Evolutionary conservation across 2,888 invertebrate genomes (phyloP).

Genomic region (Unio delphinus): DNA sequence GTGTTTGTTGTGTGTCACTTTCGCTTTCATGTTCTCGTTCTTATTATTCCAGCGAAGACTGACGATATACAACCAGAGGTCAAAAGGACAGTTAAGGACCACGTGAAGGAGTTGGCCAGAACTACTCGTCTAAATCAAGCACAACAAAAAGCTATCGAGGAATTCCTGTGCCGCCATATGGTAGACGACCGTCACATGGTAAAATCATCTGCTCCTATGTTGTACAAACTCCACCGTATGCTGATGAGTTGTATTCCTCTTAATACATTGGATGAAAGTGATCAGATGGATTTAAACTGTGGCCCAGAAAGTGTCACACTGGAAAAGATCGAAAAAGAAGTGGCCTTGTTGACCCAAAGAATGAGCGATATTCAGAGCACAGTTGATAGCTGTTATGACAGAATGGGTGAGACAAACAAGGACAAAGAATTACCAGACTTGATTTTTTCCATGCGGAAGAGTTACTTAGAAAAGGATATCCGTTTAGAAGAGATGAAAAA

Average conservation of each 20-base stretch:
- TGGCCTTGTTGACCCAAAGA: conserved; percentile 17
- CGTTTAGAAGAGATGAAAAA: conserved; percentile 29
- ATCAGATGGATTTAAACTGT: conserved; percentile 28
- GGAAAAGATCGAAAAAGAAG: conserved; percentile 33
- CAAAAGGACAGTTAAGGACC: conserved; percentile 24
- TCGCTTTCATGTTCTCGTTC: too few species aligned
- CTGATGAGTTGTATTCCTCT: conserved; percentile 22
- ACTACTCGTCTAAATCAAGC: conserved; percentile 32
- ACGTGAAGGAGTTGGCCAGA: conserved; percentile 27
- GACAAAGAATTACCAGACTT: conserved; percentile 29
- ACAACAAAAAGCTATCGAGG: conserved; percentile 31
- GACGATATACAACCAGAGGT: conserved; percentile 24
- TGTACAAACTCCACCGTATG: conserved; percentile 26
- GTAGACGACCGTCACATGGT: conserved; percentile 25
- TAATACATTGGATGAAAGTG: conserved; percentile 28
- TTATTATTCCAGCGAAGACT: too few species aligned
- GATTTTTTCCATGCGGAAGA: conserved; percentile 20
- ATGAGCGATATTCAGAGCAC: conserved; percentile 26
- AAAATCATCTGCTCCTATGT: conserved; percentile 15
- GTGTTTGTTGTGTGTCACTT: too few species aligned
- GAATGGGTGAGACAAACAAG: conserved; percentile 27
- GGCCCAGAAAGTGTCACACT: conserved; percentile 32
- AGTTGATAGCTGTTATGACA: conserved; percentile 34
- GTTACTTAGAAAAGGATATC: conserved; percentile 27
- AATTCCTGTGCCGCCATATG: conserved; percentile 34